Conservation (phyloP, 2,888 invertebrate genomes). For the Agrochola macilenta region DNA sequence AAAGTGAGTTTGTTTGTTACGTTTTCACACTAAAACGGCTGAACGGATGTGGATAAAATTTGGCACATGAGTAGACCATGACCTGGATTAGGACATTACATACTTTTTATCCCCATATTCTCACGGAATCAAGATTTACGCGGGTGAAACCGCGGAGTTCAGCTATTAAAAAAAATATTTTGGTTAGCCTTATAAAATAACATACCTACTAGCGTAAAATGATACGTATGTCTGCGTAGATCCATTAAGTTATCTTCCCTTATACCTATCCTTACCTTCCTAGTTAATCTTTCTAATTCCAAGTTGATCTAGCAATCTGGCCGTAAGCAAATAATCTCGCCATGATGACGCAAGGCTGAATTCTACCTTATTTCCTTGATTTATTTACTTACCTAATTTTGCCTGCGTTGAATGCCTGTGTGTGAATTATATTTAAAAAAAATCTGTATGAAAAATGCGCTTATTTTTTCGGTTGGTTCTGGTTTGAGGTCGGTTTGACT, state of each 20-base stretch:
- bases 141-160: too few species aligned
- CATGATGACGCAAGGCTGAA: neutral
- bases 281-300: conserved; percentile 28
- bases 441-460: neutral
- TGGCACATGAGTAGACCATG: too few species aligned
- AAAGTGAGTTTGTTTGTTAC: too few species aligned
- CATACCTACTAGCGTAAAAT: neutral
- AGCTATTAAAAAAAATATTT: too few species aligned
- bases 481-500: neutral
- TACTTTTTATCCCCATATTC: too few species aligned
- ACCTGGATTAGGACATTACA: too few species aligned
- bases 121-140: too few species aligned
- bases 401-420: neutral
- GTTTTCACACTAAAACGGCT: too few species aligned
- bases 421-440: neutral
- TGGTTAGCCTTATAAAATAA: neutral
- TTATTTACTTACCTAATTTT: neutral
- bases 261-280: neutral
- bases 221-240: neutral
- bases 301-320: conserved; percentile 27
- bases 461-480: neutral
- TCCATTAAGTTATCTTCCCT: neutral
- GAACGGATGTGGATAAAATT: too few species aligned
- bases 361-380: neutral
- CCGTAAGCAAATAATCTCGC: conserved; percentile 12